phyloP scores from a whole-genome alignment of 2,797 vertebrate genomes.

The Sebastes elongatus region DNA sequence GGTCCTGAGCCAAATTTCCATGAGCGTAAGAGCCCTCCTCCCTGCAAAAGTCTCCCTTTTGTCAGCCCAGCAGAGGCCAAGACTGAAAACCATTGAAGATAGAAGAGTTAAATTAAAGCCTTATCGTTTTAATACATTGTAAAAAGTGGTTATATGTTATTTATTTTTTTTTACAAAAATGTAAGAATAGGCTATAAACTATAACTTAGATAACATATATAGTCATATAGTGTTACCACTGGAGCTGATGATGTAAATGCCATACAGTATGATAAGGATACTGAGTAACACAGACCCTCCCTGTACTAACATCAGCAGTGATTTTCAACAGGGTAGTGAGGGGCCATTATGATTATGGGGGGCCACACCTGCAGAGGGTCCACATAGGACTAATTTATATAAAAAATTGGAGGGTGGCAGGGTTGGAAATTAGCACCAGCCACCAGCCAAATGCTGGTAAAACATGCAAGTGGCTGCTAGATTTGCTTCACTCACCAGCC shows the following conservation, averaged over 20 bases:
- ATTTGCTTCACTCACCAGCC: too few relatives aligned
- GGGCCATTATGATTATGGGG: not conserved
- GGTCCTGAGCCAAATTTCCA: slow-evolving; percentile 83
- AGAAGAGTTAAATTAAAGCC: not conserved
- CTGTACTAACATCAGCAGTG: not conserved
- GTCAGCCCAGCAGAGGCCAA: slow-evolving; percentile 7
- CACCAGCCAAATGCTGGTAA: too few relatives aligned
- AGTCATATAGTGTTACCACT: not conserved
- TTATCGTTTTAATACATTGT: not conserved
- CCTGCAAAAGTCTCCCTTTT: slow-evolving; percentile 21
- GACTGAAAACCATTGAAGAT: slow-evolving; percentile 4
- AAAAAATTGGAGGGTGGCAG: not conserved
- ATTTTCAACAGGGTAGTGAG: not conserved
- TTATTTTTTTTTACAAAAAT: not conserved
- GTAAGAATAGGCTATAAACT: not conserved
- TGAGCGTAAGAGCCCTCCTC: slow-evolving; percentile 54
- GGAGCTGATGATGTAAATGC: not conserved
- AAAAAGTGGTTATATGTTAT: not conserved
- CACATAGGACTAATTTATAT: not conserved
- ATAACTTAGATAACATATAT: not conserved
- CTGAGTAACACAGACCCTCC: not conserved
- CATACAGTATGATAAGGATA: not conserved
- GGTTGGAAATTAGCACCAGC: too few relatives aligned
- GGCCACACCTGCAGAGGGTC: not conserved
- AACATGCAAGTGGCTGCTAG: too few relatives aligned